phyloP scores from a whole-genome alignment of 2,888 invertebrate species.

The Torymus tubicola region DNA sequence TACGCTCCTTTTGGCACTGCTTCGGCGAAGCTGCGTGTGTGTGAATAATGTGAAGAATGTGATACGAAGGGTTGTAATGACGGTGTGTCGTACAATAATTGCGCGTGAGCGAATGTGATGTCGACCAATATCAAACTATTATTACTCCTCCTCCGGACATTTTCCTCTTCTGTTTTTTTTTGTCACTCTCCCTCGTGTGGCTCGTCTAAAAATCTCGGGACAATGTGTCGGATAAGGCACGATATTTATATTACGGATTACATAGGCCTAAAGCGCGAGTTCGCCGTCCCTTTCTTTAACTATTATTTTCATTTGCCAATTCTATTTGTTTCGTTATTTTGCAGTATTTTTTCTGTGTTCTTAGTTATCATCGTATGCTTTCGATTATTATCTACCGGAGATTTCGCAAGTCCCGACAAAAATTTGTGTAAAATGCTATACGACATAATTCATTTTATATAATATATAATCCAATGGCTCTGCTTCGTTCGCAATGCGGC shows the following conservation, averaged over 20 bases:
- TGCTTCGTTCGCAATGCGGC: slow-evolving; percentile 58
- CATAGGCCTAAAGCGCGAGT: slow-evolving; percentile 61
- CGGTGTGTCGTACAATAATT: neutral
- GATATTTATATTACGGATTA: slow-evolving; percentile 63
- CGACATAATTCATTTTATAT: slow-evolving; percentile 34
- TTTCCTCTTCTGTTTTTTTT: slow-evolving; percentile 23
- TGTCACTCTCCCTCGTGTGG: slow-evolving; percentile 36
- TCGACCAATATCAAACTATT: neutral
- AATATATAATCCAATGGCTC: slow-evolving; percentile 42
- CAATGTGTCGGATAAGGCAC: slow-evolving; percentile 65
- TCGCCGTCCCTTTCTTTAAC: slow-evolving; percentile 52
- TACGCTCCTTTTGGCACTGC: slow-evolving; percentile 53
- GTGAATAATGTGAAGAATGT: slow-evolving; percentile 1
- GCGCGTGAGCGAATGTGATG: neutral
- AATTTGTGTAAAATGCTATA: slow-evolving; percentile 40
- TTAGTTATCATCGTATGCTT: no score
- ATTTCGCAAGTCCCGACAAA: slow-evolving; percentile 47
- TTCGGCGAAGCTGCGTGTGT: slow-evolving; percentile 40
- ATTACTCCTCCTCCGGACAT: neutral
- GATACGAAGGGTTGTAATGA: neutral
- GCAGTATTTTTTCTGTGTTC: neutral
- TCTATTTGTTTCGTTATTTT: slow-evolving; percentile 44
- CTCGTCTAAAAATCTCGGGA: slow-evolving; percentile 55
- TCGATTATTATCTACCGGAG: neutral
- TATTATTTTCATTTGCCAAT: neutral